Evolutionary conservation across 2,888 invertebrate species (phyloP).

Genomic region (Xestia ashworthii): DNA sequence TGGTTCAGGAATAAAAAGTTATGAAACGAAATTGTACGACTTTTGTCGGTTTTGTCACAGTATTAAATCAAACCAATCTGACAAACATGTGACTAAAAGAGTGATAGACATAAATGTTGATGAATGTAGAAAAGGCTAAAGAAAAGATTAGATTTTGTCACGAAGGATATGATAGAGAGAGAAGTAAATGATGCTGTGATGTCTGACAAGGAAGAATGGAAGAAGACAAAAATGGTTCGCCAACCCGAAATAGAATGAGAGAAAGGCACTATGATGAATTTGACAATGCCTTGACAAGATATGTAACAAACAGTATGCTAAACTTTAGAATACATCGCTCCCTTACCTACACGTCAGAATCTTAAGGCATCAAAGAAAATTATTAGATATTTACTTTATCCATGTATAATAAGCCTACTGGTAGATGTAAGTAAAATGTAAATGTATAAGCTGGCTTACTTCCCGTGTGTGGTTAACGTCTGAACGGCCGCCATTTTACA

Average conservation of each 20-base stretch:
- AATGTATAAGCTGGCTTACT: constrained; percentile 52
- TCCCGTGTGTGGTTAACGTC: constrained; percentile 51
- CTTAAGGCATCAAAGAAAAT: constrained; percentile 12
- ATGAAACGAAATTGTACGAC: not conserved
- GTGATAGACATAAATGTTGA: no score
- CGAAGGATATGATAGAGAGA: no score
- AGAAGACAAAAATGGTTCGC: no score
- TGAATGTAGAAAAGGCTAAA: no score
- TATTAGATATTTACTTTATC: constrained; percentile 27
- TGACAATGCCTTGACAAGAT: no score
- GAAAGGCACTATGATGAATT: not conserved
- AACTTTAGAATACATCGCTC: not conserved
- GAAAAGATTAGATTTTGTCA: no score
- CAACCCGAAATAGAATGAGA: no score
- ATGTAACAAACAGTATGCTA: not conserved
- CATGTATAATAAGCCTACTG: constrained; percentile 17
- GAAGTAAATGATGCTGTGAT: no score
- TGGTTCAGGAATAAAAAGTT: not conserved
- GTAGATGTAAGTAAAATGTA: constrained; percentile 40
- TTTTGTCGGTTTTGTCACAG: not conserved
- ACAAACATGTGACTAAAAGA: no score
- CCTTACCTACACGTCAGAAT: not conserved
- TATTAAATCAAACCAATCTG: not conserved
- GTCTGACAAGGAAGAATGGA: no score
- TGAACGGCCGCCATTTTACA: constrained; percentile 37